These are phyloP conservation scores for Brachyalestes nurse DNA, from an alignment of 2,797 vertebrate species.

Conservation along the genomic window DNA sequence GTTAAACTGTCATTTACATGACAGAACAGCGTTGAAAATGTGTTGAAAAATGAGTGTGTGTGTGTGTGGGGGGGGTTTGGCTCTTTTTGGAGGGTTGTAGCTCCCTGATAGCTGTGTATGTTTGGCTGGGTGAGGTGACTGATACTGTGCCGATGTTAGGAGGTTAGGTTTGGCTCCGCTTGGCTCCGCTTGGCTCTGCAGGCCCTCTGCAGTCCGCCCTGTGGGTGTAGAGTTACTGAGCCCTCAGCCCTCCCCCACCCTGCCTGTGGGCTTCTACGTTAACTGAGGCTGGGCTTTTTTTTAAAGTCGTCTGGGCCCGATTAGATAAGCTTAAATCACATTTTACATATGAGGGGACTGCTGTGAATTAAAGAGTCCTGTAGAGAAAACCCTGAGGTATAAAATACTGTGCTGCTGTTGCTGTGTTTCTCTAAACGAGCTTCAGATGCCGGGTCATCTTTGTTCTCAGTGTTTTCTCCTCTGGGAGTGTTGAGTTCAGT, in stretches of 20 bases:
- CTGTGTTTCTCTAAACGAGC: background rate
- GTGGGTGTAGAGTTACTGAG: constrained; percentile 70
- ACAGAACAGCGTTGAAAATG: background rate
- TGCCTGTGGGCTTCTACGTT: constrained; percentile 9
- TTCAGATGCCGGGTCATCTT: background rate
- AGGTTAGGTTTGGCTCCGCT: constrained; percentile 23
- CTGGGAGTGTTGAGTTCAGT: too few relatives aligned
- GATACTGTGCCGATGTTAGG: constrained; percentile 35
- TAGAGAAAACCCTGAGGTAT: background rate
- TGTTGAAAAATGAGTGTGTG: too few relatives aligned
- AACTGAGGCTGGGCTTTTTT: background rate
- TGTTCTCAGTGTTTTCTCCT: background rate
- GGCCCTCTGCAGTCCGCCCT: constrained; percentile 51
- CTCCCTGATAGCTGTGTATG: background rate
- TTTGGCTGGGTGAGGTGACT: background rate
- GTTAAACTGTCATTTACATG: background rate
- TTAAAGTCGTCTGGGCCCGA: background rate
- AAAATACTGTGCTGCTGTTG: too few relatives aligned
- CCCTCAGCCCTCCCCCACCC: constrained; percentile 21
- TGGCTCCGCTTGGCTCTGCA: constrained; percentile 15
- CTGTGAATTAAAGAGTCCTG: background rate
- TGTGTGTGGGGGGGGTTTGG: too few relatives aligned
- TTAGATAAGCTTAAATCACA: background rate
- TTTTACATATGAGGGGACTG: background rate
- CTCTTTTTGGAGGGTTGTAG: background rate